phyloP scores from a whole-genome alignment of 1,140 invertebrate species.

The Dicyema japonicum region DNA sequence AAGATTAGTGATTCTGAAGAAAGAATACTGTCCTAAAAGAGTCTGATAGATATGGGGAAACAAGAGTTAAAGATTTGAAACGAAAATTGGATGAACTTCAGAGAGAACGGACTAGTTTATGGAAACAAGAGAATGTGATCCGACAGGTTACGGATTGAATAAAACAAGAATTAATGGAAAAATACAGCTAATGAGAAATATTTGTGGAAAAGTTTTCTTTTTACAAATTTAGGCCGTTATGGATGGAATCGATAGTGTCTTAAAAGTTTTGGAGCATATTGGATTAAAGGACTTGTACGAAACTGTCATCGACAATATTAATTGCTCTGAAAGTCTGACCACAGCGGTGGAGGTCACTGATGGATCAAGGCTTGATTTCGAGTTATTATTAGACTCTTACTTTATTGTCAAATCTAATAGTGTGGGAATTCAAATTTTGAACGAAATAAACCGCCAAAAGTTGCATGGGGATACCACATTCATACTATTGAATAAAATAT shows the following conservation, averaged over 20 bases:
- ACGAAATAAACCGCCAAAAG: slow-evolving; percentile 76
- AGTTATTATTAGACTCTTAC: slow-evolving; percentile 43
- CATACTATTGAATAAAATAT: too few relatives aligned
- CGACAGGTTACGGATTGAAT: slow-evolving; percentile 59
- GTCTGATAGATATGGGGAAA: too few relatives aligned
- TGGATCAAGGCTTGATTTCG: slow-evolving; percentile 26
- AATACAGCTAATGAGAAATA: slow-evolving; percentile 62
- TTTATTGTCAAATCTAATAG: slow-evolving; percentile 88
- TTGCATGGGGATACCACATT: slow-evolving; percentile 91
- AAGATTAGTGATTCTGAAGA: neutral
- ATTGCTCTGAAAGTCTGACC: slow-evolving; percentile 76
- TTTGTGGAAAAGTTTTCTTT: neutral
- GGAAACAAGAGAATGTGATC: slow-evolving; percentile 67
- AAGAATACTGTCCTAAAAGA: neutral
- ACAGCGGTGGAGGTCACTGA: slow-evolving; percentile 94
- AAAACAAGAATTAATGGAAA: slow-evolving; percentile 71
- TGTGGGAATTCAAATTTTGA: slow-evolving; percentile 75
- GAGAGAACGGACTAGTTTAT: too few relatives aligned
- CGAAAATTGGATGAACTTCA: slow-evolving; percentile 67
- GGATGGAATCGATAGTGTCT: slow-evolving; percentile 7
- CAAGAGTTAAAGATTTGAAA: too few relatives aligned
- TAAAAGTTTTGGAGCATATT: slow-evolving; percentile 39
- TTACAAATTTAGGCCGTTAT: slow-evolving; percentile 2
- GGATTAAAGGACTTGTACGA: slow-evolving; percentile 70
- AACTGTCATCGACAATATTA: slow-evolving; percentile 81